Evolutionary conservation across 2,888 invertebrate genomes (phyloP), one percentile per base, ranked within the genome.

Genomic region (Adelphocoris suturalis): DNA sequence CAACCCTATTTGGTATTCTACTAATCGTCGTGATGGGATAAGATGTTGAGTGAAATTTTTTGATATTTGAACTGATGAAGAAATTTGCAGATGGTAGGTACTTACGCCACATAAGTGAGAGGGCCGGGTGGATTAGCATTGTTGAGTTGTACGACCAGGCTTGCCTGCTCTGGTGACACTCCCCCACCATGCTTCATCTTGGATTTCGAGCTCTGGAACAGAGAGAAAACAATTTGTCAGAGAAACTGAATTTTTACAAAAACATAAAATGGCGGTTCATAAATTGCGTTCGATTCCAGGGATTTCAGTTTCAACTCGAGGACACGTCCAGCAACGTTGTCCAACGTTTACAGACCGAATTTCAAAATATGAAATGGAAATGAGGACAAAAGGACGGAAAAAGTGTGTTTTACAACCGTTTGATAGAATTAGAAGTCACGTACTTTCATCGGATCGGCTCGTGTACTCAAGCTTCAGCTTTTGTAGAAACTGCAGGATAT

Each of bases 181-280:
- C 89, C 91, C 27, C 91, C 90, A 48, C 91, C 91, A 52, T 90
- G 90, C 90, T 91, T 91, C 91, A 91, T 91, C 89, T 90, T 91
- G 80, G 78, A 90, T 76, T 89, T 76, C 78, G 82, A 89, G 57
- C 75, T 81, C 91, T 91, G 89, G 19, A n/a, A 90, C 46, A 78
- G 57, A 52, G 11, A 84, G 23, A 52, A 68, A 2, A 68, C 23
- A 9, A 68, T 23, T 23, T 27, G 19, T 61, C 23, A 23, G 12
- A 68, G 9, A 19, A 61, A 61, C 19, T 61, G 19, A 19, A 61
- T 61, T 3, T 1, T 52, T 52, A 3, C 2, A 52, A 13, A 52
- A 52, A 1, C 2, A 14, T 5, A 52, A 52, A 52, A 52, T 52
- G 52, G 52, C 52, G 52, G 52, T 7, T 11, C 1, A 37, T 2